Evolutionary conservation across 2,888 invertebrate genomes (phyloP).

Genomic region (Cheiracanthium punctorium): DNA sequence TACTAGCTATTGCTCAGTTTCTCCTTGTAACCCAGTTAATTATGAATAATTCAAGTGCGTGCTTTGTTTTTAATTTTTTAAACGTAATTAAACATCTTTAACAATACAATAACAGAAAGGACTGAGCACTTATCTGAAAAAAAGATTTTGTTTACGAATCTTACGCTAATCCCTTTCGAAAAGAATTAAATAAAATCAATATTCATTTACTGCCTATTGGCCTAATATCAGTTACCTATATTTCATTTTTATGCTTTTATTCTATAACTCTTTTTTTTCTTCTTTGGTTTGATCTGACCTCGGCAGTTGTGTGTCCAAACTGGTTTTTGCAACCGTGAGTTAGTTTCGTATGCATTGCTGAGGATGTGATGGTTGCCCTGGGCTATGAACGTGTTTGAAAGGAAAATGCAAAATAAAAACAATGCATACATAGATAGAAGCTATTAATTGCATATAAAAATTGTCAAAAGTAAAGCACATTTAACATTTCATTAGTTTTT

Average conservation of each 20-base stretch:
- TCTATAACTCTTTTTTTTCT: conserved; percentile 2
- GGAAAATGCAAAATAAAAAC: conserved; percentile 30
- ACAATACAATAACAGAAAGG: no score
- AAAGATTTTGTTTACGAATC: no score
- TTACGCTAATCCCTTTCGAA: no score
- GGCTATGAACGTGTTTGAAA: conserved; percentile 32
- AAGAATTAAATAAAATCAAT: not conserved
- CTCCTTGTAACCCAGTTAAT: no score
- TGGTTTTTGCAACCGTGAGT: conserved; percentile 20
- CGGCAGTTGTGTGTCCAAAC: conserved; percentile 28
- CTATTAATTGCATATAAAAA: conserved; percentile 5
- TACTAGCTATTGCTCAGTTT: no score
- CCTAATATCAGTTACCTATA: conserved; percentile 50
- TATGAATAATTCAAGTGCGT: no score
- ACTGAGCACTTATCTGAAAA: no score
- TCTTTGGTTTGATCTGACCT: conserved; percentile 31
- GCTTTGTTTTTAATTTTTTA: no score
- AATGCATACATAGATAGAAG: conserved; percentile 16
- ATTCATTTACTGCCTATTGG: conserved; percentile 17
- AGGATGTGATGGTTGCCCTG: conserved; percentile 9
- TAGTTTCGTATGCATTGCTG: conserved; percentile 26
- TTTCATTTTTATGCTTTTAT: conserved; percentile 16
- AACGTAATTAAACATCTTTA: no score
- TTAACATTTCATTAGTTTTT: no score
- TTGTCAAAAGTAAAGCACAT: not conserved